Percentiles rank a stretch among this genome's conserved stretches.
Evolutionary conservation across 2,113 vertebrate genomes (phyloP).

Genomic region (Cheilinus undulatus): DNA sequence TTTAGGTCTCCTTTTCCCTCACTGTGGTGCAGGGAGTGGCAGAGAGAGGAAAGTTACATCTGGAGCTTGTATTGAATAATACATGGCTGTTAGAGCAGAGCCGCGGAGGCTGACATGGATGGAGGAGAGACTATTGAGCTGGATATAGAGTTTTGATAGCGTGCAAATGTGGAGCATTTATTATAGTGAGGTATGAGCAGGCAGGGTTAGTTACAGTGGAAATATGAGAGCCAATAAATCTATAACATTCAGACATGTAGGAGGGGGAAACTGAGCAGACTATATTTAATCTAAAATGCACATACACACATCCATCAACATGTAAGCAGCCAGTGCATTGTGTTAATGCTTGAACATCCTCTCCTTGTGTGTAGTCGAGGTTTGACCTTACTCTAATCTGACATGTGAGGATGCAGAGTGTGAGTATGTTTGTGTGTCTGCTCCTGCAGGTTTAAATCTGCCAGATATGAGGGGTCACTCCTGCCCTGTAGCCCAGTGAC

Average conservation of each 20-base stretch:
- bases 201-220: constrained; percentile 3
- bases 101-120: constrained; percentile 49
- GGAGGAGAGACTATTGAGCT: constrained; percentile 52
- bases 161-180: constrained; percentile 39
- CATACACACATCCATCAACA: constrained; percentile 1
- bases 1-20: not conserved
- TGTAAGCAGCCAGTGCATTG: not conserved
- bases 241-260: not conserved
- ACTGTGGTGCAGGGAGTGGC: not conserved
- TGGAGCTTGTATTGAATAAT: constrained; percentile 65
- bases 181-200: constrained; percentile 44
- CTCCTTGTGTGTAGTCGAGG: not conserved
- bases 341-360: constrained; percentile 7
- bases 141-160: constrained; percentile 59
- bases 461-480: constrained; percentile 51
- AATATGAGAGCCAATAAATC: constrained; percentile 14
- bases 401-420: constrained; percentile 13
- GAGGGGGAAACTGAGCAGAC: not conserved
- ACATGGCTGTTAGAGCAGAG: constrained; percentile 39
- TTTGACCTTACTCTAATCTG: constrained; percentile 3
- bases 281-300: not conserved
- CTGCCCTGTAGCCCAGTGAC: constrained; percentile 53
- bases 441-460: constrained; percentile 40
- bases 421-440: constrained; percentile 4
- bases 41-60: constrained; percentile 27